Conservation (phyloP, 1,140 invertebrate species). For the Protaetia brevitarsis region DNA sequence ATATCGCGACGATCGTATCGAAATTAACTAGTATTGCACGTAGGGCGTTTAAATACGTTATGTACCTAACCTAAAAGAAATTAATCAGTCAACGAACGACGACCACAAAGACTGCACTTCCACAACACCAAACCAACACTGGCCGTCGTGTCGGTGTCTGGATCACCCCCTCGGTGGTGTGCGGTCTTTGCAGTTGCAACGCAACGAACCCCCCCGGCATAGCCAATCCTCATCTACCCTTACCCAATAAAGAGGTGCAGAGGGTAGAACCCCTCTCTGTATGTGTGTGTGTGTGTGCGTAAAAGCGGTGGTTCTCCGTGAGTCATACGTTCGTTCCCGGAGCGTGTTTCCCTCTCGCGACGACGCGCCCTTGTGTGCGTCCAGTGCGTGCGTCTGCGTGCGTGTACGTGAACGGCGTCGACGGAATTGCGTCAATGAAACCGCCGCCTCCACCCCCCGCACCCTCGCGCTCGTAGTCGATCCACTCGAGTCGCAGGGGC, state of each 20-base stretch:
- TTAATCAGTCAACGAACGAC: slow-evolving; percentile 35
- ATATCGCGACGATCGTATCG: background rate
- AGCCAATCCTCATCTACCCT: slow-evolving; percentile 48
- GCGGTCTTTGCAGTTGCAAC: slow-evolving; percentile 41
- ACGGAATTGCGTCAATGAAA: no score
- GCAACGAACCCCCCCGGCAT: slow-evolving; percentile 38
- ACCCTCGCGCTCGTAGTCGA: background rate
- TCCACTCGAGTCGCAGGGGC: background rate
- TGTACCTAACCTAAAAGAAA: slow-evolving; percentile 22
- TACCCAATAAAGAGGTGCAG: slow-evolving; percentile 49
- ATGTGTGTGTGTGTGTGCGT: background rate
- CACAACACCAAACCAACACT: slow-evolving; percentile 50
- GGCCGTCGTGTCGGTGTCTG: slow-evolving; percentile 33
- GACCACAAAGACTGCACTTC: slow-evolving; percentile 47
- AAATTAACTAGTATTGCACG: background rate
- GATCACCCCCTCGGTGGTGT: slow-evolving; percentile 41
- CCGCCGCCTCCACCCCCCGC: background rate
- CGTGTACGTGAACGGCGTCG: no score
- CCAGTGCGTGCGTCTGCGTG: no score
- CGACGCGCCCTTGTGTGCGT: background rate
- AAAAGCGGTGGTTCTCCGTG: background rate
- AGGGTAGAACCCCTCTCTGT: slow-evolving; percentile 40
- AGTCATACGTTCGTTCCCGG: background rate
- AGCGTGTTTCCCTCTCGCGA: background rate
- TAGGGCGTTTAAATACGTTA: background rate